Base-by-base conservation (phyloP, 2,888 invertebrate genomes). In the Trichacis sp. region DNA sequence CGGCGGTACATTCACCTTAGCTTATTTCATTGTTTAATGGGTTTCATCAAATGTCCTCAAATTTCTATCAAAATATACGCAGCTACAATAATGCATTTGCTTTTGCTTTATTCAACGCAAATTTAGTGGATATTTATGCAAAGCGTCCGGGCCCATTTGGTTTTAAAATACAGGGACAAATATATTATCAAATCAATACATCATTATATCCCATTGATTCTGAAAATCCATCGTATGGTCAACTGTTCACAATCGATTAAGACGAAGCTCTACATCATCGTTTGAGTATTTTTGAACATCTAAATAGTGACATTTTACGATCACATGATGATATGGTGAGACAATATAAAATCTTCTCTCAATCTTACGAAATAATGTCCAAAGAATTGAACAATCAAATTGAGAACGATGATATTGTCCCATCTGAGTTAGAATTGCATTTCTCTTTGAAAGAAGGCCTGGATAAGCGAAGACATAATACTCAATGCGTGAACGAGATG, bases 281-380 rank as follows among this genome's bases (percentile, higher is more conserved):
- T 14, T 20, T 18, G 8, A 17, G 29, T 11, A 14, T 45, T 20
- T 50, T 50, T 42, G 33, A 29, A 19, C 15, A 40, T 30, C 30
- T 66, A 8, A 50, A 71, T 49, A n/a, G 40, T 5, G 49, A 60
- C 14, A 40, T 66, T 18, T 30, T 68, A 9, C 1, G 29, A 29
- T 42, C 55, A 19, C 42, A 69, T 50, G 69, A 71, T 57, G 19
- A 52, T n/a, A n/a, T n/a, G n/a, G n/a, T n/a, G n/a, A n/a, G n/a
- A n/a, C n/a, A n/a, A n/a, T n/a, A n/a, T n/a, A n/a, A 55, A 66
- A 18, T 64, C n/a, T 68, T 67, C 40, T 56, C 61, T 6, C 45
- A 69, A 52, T 69, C 69, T 1, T 69, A 66, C 47, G 40, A 51
- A 49, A 68, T 72, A 68, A 73, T 70, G 64, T 50, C 51, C 4